Evolutionary conservation across 2,797 vertebrate species (phyloP).

Genomic region (Cheirogaleus major): DNA sequence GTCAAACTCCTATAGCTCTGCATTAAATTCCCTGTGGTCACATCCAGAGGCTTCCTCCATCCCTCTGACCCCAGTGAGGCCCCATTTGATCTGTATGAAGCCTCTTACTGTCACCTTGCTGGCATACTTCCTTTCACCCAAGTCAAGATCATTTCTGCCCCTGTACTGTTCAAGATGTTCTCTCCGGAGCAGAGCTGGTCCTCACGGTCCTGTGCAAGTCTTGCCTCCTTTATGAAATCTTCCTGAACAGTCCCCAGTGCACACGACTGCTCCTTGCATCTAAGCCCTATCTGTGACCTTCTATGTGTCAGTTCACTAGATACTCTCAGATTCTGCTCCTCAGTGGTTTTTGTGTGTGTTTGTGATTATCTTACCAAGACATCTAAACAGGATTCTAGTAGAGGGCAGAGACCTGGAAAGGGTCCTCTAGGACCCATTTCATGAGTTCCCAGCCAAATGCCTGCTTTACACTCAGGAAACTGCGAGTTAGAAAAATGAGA

Average conservation of each 20-base stretch:
- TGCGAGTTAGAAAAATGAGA: neutral
- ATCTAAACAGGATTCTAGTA: neutral
- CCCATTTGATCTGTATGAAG: neutral
- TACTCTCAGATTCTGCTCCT: neutral
- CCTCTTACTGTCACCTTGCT: neutral
- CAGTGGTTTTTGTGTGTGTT: neutral
- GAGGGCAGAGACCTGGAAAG: neutral
- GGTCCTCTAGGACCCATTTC: neutral
- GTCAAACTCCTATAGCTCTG: neutral
- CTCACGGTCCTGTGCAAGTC: neutral
- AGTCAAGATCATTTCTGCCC: neutral
- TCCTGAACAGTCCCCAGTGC: neutral
- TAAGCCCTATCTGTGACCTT: neutral
- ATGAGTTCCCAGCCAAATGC: neutral
- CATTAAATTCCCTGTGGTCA: neutral
- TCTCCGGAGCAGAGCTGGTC: neutral
- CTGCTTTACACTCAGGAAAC: neutral
- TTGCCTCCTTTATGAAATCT: neutral
- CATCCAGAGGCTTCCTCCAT: neutral
- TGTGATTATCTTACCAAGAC: neutral
- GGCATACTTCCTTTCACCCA: neutral
- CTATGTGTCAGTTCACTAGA: neutral
- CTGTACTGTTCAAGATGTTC: neutral
- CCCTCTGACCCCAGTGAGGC: neutral
- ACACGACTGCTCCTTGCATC: neutral